Percentiles rank a stretch among this genome's conserved stretches.
These are phyloP conservation scores for Phalloptychus januarius DNA, from an alignment of 2,797 vertebrate genomes.

Conservation along the genomic window DNA sequence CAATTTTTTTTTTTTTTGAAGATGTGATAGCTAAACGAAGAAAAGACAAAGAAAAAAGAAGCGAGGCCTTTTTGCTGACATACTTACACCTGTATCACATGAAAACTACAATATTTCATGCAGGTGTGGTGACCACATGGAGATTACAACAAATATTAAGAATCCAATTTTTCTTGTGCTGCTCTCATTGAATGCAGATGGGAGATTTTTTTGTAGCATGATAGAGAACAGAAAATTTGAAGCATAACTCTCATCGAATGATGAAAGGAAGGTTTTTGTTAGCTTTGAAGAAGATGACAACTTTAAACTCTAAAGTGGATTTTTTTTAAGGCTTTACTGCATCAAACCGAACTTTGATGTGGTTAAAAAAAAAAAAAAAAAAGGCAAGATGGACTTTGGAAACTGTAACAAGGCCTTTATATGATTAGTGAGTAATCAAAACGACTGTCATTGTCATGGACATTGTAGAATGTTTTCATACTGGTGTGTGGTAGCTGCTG, in stretches of 20 bases:
- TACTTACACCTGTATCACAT: conserved; percentile 47
- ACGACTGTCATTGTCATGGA: conserved; percentile 48
- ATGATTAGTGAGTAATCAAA: conserved; percentile 51
- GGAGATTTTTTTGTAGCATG: conserved; percentile 57
- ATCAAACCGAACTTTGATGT: conserved; percentile 53
- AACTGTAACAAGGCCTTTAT: conserved; percentile 41
- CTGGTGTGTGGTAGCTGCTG: conserved; percentile 41
- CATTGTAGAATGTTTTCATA: conserved; percentile 68
- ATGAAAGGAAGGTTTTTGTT: conserved; percentile 22
- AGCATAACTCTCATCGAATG: conserved; percentile 22
- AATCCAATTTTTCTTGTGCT: conserved; percentile 37
- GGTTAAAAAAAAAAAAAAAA: conserved; percentile 7
- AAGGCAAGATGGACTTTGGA: conserved; percentile 41
- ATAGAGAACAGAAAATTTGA: conserved; percentile 43
- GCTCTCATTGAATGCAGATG: conserved; percentile 22
- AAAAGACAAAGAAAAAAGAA: conserved; percentile 21
- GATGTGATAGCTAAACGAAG: conserved; percentile 40
- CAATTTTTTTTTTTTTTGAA: conserved; percentile 17
- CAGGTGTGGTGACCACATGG: conserved; percentile 36
- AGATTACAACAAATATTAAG: conserved; percentile 32
- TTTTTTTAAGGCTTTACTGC: conserved; percentile 36
- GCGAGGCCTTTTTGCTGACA: conserved; percentile 71
- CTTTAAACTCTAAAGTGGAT: conserved; percentile 34
- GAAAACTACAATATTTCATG: conserved; percentile 44
- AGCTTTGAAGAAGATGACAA: conserved; percentile 32